A percentile compares a stretch with the other conserved stretches of the same genome.
Conservation (phyloP, 2,113 vertebrate species). For the Melospiza melodia region DNA sequence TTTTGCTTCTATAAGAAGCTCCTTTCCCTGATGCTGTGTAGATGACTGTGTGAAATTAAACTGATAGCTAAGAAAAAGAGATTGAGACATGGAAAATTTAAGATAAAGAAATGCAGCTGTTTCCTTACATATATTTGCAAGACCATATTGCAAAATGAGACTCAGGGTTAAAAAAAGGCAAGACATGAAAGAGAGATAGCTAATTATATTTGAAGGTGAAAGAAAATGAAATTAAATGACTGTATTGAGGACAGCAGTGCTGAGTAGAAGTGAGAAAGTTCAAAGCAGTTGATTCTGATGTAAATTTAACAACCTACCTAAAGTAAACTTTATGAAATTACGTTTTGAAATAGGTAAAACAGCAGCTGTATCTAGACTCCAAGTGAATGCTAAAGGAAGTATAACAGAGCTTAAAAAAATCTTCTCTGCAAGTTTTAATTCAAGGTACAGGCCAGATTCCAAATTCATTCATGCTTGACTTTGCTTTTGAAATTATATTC, state of each 20-base stretch:
- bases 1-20: background rate
- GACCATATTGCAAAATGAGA: background rate
- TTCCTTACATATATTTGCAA: slow-evolving; percentile 3
- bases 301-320: background rate
- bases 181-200: background rate
- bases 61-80: background rate
- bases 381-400: background rate
- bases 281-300: background rate
- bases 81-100: slow-evolving; percentile 34
- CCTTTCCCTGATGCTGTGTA: background rate
- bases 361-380: background rate
- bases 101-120: slow-evolving; percentile 57
- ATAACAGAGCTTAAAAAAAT: background rate
- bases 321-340: background rate
- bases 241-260: background rate
- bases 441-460: background rate
- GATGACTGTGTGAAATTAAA: background rate
- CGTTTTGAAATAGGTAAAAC: background rate
- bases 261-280: background rate
- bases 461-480: background rate
- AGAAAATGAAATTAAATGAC: background rate
- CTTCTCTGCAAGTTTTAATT: background rate
- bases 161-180: background rate
- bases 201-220: slow-evolving; percentile 23
- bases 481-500: background rate